Evolutionary conservation across 2,113 vertebrate genomes (phyloP), one percentile per base, ranked within the genome.

Genomic region (Grammomys surdaster): DNA sequence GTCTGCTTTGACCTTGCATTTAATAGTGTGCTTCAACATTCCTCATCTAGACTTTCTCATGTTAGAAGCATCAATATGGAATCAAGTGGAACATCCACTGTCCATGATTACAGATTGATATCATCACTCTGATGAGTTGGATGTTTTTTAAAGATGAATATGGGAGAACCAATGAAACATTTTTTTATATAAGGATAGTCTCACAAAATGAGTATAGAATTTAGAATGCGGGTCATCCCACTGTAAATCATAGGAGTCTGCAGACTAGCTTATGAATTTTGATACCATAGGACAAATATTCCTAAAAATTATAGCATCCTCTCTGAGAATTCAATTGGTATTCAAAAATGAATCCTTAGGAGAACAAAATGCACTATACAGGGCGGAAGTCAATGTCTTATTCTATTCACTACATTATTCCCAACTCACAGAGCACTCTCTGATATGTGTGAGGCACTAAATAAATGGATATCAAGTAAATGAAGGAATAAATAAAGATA

Each of bases 281-380:
- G 92, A 60, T 19, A 92, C 36, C 63, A 1, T 58, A 36, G 89
- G 48, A 86, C 54, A 93, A 81, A 95, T 90, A 80, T 12, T 14
- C 48, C 81, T 51, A 5, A 77, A 96, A 89, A 93, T 93, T 92
- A 86, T 46, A 78, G 77, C 67, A 80, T 95, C 67, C 8, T 88
- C 46, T 93, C 48, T 54, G 54, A 90, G 70, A 91, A 94, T 93
- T 90, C 84, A 96, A 90, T 86, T 88, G 54, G 4, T 70, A 48
- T 77, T 90, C 72, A 88, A 89, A 93, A 82, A 24, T 75, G 43
- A 96, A 51, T 76, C 40, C 40, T n/a, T 14, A 81, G 63, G 24
- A 95, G 22, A 93, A 73, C 22, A 90, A 90, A 81, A 75, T 81
- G 76, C 20, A 85, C 56, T 56, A 7, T 40, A n/a, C 0, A n/a